Evolutionary conservation across 2,113 vertebrate species (phyloP), one percentile per base, ranked within the genome.

Genomic region (Mirza zaza): DNA sequence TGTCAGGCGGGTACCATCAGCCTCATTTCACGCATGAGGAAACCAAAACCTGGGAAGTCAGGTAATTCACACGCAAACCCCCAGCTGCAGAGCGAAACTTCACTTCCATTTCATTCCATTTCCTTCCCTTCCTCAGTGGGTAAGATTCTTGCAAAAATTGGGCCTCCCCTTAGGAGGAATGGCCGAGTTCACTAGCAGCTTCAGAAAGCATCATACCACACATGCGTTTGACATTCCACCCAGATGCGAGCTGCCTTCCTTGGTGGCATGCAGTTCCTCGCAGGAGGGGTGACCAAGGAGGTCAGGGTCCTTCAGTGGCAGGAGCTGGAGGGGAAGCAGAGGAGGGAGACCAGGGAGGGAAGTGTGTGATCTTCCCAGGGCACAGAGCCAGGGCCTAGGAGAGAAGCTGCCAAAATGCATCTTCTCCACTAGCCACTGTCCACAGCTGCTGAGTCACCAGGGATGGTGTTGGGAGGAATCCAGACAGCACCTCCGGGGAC

Each of bases 321-420:
- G 55, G 34, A 93, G 9, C 0, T 7, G 34, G 36, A 73, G 70
- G 91, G 68, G 36, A 93, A 67, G 68, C 0, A 15, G 25, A 50
- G 50, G 23, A 71, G 39, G 34, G 63, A 83, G 50, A 36, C 79
- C 29, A 7, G 63, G 25, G 50, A 55, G 27, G 91, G 87, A 95
- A 94, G 81, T 11, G 13, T 73, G 68, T 2, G 6, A 17, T 73
- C 90, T 87, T 92, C 96, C 92, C 94, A 95, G 81, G 96, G 91
- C 84, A 2, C 63, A 34, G 79, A 55, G 82, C 87, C 96, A 90
- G 92, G 63, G 39, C 70, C n/a, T 6, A 11, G 8, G 29, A 80
- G 65, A 42, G 36, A 45, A 52, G 27, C 77, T 86, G 94, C 97
- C 96, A 94, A 57, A 85, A 93, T 0, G 20, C 27, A 32, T 73